Base-by-base conservation (phyloP, 2,113 vertebrate species). In the Corythornis cristatus region DNA sequence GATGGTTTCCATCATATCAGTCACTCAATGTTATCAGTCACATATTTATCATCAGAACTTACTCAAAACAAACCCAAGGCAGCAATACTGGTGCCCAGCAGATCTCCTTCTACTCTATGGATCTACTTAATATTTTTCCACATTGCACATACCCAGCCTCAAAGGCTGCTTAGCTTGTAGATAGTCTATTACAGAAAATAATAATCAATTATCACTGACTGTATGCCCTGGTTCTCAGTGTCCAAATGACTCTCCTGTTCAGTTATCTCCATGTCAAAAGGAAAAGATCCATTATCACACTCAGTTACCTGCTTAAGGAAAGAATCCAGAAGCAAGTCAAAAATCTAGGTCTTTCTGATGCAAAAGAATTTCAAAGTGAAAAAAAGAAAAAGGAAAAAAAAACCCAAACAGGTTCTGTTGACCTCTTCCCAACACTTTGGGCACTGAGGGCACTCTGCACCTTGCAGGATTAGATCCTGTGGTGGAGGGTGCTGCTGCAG, bases 121-220 rank as follows among this genome's bases (percentile, higher is more conserved):
- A 88, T 70, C 48, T 62, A 22, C 16, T 64, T 61, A 43, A n/a
- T 66, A 78, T 94, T 90, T 93, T 92, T 88, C 89, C 72, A 56
- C 54, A 21, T 91, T 87, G 76, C 21, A 12, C 11, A 26, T 48
- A 65, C 9, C 12, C 31, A 83, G 29, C 18, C 28, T 71, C 64
- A 68, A 84, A 83, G 54, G 40, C 8, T 40, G 26, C 21, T n/a
- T 45, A 5, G 13, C 85, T 46, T 71, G 12, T 66, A 29, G 70
- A 45, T 22, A 51, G 35, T 89, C 43, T 5, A 1, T 50, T 64
- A 48, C 13, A 42, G 40, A 56, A 83, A 90, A 80, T 37, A 56
- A 43, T 14, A 67, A 57, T 31, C 54, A 68, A 60, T 9, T 76
- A 11, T 60, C 26, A 33, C 17, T 58, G 21, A 28, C 56, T 31